Base-by-base conservation (phyloP, 2,888 invertebrate genomes). In the Troides helena region DNA sequence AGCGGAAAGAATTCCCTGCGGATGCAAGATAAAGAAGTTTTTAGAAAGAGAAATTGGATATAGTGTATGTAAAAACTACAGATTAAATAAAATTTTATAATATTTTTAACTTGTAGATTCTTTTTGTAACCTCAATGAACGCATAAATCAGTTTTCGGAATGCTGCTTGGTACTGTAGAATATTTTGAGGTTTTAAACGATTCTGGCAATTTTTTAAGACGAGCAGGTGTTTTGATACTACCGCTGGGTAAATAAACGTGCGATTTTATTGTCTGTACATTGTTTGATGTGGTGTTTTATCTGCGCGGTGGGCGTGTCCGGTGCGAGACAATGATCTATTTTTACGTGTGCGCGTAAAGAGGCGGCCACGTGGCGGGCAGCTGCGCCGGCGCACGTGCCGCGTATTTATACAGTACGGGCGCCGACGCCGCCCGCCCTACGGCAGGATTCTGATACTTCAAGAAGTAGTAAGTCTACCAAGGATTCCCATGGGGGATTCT, bases 221-320 rank as follows among this genome's bases (percentile, higher is more conserved):
- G 18, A 75, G 76, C 79, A 78, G 78, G 78, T 79, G 78, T 74
- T 76, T 79, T 78, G 80, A 80, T 79, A 80, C 78, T 79, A 75
- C 77, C 73, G 79, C 79, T 80, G 81, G 83, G 81, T 81, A 84
- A 85, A 86, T 84, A 85, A 87, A 87, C 85, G 81, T 76, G 79
- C 81, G 80, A 84, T 87, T 89, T 88, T 83, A 70, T 62, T 65
- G 85, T 77, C 82, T 81, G 84, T 82, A 78, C 82, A 81, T 78
- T 82, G 85, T 90, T 89, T 92, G 90, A 90, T 92, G 92, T 89
- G 90, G 89, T 88, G 88, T 90, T 92, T 90, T 90, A 90, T 90
- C 85, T 88, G 86, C 78, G 77, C 75, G 76, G 87, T 90, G 84
- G 92, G 92, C 90, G 92, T 90, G 92, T 83, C 84, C 78, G 76